Conservation (phyloP, 2,888 invertebrate genomes). For the Cataglyphis altisquamis region DNA sequence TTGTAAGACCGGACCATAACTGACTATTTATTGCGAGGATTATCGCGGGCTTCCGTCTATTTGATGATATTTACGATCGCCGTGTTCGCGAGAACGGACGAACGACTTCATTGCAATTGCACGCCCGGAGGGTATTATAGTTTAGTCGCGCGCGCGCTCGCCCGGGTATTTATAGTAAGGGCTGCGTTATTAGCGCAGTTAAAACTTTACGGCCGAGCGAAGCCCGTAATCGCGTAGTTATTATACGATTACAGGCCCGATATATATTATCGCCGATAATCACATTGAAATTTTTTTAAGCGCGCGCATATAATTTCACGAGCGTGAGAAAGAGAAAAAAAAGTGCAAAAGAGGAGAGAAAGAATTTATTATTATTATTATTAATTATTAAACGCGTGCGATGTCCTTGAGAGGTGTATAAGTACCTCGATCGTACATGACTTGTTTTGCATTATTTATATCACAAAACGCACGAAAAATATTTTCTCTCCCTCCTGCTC, state of each 20-base stretch:
- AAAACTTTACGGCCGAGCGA: constrained; percentile 44
- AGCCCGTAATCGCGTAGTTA: constrained; percentile 54
- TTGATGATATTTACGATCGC: constrained; percentile 42
- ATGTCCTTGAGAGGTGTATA: constrained; percentile 17
- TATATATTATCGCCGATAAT: constrained; percentile 47
- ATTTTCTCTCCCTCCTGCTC: neutral
- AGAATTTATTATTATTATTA: constrained; percentile 16
- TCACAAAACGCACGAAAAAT: neutral
- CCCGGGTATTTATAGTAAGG: constrained; percentile 43
- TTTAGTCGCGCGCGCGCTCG: constrained; percentile 2
- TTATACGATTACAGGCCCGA: constrained; percentile 51
- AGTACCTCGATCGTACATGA: neutral
- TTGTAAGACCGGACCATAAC: constrained; percentile 29
- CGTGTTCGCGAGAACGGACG: constrained; percentile 37
- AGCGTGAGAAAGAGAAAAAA: neutral
- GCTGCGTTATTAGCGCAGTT: constrained; percentile 57
- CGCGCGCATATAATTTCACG: constrained; percentile 9
- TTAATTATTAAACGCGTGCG: constrained; percentile 40
- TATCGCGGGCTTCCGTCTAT: constrained; percentile 52
- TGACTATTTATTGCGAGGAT: constrained; percentile 51
- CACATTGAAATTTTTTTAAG: constrained; percentile 42
- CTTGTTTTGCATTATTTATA: neutral
- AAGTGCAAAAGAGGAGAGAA: neutral
- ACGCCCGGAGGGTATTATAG: constrained; percentile 36
- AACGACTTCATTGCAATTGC: constrained; percentile 60